Evolutionary conservation across 2,888 invertebrate species (phyloP).

Genomic region (Sinelater perroti): DNA sequence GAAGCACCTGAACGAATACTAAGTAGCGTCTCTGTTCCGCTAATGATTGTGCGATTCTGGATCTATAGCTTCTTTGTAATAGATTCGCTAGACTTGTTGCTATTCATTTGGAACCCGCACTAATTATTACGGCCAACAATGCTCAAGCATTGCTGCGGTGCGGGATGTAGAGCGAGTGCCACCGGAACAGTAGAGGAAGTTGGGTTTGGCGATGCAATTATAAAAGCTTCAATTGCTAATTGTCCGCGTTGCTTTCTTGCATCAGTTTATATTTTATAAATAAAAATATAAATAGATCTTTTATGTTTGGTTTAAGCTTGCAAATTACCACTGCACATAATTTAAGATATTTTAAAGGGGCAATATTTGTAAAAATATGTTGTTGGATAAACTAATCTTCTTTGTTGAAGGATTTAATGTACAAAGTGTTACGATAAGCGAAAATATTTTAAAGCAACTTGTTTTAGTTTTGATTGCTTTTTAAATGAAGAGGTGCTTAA

Average conservation of each 20-base stretch:
- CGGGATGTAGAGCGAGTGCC: constrained; percentile 5
- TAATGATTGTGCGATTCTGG: constrained; percentile 33
- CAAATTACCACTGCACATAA: too few relatives aligned
- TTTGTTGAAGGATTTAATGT: too few relatives aligned
- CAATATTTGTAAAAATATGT: too few relatives aligned
- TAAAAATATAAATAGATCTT: too few relatives aligned
- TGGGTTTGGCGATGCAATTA: constrained; percentile 11
- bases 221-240: background rate
- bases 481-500: too few relatives aligned
- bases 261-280: too few relatives aligned
- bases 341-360: too few relatives aligned
- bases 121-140: constrained; percentile 25
- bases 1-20: constrained; percentile 39
- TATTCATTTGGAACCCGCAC: constrained; percentile 18
- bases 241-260: background rate
- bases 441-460: too few relatives aligned
- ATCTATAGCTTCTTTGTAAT: constrained; percentile 30
- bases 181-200: constrained; percentile 9
- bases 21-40: constrained; percentile 43
- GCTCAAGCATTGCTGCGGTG: constrained; percentile 4
- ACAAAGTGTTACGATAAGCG: too few relatives aligned
- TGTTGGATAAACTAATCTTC: too few relatives aligned
- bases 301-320: too few relatives aligned
- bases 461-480: too few relatives aligned
- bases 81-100: constrained; percentile 26